Evolutionary conservation across 2,888 invertebrate species (phyloP).

Genomic region (Cryptocephalus moraei): DNA sequence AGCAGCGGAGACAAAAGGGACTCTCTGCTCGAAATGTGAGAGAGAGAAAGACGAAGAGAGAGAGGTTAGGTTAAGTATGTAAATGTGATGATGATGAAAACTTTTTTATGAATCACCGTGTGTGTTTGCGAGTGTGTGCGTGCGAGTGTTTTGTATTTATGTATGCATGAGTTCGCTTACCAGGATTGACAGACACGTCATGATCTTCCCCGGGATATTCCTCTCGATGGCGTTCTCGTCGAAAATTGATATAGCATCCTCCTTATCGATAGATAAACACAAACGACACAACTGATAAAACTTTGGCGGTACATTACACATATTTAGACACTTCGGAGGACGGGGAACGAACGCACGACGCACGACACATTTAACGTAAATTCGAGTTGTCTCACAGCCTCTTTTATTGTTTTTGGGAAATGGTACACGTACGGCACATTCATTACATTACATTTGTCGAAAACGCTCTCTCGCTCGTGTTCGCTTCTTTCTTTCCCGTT

Average conservation of each 20-base stretch:
- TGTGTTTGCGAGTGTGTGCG: too few species aligned
- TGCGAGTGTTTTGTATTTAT: neutral
- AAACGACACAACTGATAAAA: conserved; percentile 89
- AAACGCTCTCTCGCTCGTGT: conserved; percentile 7
- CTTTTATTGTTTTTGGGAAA: conserved; percentile 30
- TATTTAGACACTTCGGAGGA: conserved; percentile 47
- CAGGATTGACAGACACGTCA: conserved; percentile 71
- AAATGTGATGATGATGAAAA: too few species aligned
- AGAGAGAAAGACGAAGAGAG: too few species aligned
- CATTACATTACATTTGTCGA: conserved; percentile 30
- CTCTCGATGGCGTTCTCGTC: conserved; percentile 61
- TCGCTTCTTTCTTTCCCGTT: too few species aligned
- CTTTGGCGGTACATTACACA: conserved; percentile 82
- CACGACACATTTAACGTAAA: conserved; percentile 33
- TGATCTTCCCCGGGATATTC: conserved; percentile 51
- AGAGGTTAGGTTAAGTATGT: too few species aligned
- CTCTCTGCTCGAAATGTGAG: too few species aligned
- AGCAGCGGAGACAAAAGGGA: too few species aligned
- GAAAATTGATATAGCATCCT: conserved; percentile 64
- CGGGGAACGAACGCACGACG: conserved; percentile 32
- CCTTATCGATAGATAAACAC: conserved; percentile 64
- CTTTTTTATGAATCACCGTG: too few species aligned
- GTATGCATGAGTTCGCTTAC: conserved; percentile 45
- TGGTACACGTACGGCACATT: conserved; percentile 25
- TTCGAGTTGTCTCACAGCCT: conserved; percentile 33